phyloP scores from a whole-genome alignment of 1,140 invertebrate species.

The Heliconius hermathena region DNA sequence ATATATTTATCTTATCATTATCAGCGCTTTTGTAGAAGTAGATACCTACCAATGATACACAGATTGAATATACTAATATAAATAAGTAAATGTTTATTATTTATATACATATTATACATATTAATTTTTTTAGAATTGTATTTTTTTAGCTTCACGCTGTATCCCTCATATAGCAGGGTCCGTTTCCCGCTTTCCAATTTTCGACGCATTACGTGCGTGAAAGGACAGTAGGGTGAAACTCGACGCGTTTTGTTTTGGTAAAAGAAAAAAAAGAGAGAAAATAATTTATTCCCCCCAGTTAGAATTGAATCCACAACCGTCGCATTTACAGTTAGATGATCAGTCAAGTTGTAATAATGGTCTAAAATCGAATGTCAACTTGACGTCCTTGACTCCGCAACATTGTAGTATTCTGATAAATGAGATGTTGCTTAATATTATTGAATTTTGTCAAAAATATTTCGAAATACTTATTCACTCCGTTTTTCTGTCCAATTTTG shows the following conservation, averaged over 20 bases:
- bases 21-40: neutral
- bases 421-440: neutral
- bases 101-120: too few relatives aligned
- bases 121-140: neutral
- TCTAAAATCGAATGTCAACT: neutral
- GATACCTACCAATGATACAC: neutral
- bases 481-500: too few relatives aligned
- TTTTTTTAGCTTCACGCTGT: neutral
- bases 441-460: neutral
- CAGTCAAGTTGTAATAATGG: neutral
- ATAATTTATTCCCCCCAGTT: neutral
- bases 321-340: neutral
- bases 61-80: neutral
- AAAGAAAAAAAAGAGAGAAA: neutral
- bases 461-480: neutral
- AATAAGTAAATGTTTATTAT: neutral
- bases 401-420: neutral
- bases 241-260: neutral
- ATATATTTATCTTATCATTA: neutral
- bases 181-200: neutral
- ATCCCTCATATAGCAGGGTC: neutral
- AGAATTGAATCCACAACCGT: neutral
- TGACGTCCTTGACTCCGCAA: neutral
- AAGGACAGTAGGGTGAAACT: too few relatives aligned
- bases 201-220: neutral